Conservation (phyloP, 2,888 invertebrate species). For the Drosophila engyochracea region DNA sequence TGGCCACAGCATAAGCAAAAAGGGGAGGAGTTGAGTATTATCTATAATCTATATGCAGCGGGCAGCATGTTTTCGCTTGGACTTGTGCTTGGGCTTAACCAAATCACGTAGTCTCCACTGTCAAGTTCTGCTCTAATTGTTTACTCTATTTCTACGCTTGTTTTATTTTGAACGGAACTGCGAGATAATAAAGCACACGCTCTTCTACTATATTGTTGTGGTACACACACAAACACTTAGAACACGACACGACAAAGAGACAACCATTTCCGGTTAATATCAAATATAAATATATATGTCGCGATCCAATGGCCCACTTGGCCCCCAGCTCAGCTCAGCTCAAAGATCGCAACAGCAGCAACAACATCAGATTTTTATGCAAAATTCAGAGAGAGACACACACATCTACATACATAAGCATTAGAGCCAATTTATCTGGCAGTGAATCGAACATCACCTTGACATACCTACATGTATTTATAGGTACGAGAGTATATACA, state of each 20-base stretch:
- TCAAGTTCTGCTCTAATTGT: conserved; percentile 67
- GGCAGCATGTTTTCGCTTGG: conserved; percentile 6
- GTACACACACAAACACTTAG: conserved; percentile 35
- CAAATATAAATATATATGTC: conserved; percentile 17
- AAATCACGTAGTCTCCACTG: conserved; percentile 71
- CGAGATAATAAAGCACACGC: conserved; percentile 64
- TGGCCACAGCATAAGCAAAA: conserved; percentile 21
- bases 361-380: conserved; percentile 49
- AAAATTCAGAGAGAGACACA: conserved; percentile 41
- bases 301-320: conserved; percentile 50
- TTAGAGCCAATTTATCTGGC: conserved; percentile 61
- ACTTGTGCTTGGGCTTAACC: conserved; percentile 30
- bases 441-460: conserved; percentile 73
- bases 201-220: conserved; percentile 29
- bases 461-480: conserved; percentile 74
- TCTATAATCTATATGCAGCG: conserved; percentile 15
- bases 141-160: conserved; percentile 72
- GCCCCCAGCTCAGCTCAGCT: conserved; percentile 19
- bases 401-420: conserved; percentile 44
- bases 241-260: conserved; percentile 67
- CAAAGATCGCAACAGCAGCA: conserved; percentile 25
- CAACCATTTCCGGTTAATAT: conserved; percentile 70
- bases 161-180: conserved; percentile 68
- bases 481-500: conserved; percentile 40
- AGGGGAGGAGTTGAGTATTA: background rate